These are phyloP conservation scores for Drosophila arizonae DNA, from an alignment of 1,140 invertebrate species.

Conservation along the genomic window DNA sequence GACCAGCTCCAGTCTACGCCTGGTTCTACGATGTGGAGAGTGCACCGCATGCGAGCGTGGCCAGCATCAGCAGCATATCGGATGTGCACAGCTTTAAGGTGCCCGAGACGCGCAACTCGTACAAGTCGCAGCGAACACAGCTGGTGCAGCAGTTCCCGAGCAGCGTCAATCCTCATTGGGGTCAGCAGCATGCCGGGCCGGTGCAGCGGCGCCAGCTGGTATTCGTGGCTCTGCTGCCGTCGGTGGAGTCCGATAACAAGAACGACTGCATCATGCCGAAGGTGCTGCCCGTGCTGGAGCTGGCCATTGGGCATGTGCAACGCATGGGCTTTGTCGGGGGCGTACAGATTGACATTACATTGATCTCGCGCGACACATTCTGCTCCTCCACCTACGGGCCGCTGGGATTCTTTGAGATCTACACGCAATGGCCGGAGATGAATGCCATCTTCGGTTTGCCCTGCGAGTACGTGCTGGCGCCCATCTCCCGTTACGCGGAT, in stretches of 20 bases:
- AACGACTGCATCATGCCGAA: slow-evolving; percentile 85
- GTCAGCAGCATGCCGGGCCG: slow-evolving; percentile 19
- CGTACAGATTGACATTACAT: slow-evolving; percentile 87
- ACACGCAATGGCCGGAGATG: slow-evolving; percentile 83
- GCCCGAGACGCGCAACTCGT: slow-evolving; percentile 62
- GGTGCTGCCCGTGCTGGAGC: slow-evolving; percentile 88
- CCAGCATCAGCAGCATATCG: slow-evolving; percentile 41
- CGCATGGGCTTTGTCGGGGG: slow-evolving; percentile 85
- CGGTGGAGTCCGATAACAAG: slow-evolving; percentile 70
- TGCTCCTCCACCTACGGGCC: slow-evolving; percentile 91
- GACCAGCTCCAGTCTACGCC: slow-evolving; percentile 30
- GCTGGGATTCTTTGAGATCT: slow-evolving; percentile 91
- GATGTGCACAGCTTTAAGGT: slow-evolving; percentile 71
- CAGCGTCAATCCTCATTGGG: background rate
- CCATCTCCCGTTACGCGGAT: slow-evolving; percentile 93
- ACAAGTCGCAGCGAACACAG: slow-evolving; percentile 64
- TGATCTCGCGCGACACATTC: slow-evolving; percentile 89
- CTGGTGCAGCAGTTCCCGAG: slow-evolving; percentile 66
- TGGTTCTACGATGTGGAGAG: slow-evolving; percentile 62
- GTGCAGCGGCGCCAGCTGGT: slow-evolving; percentile 56
- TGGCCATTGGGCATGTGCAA: slow-evolving; percentile 88
- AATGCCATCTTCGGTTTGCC: slow-evolving; percentile 95
- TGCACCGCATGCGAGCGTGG: slow-evolving; percentile 29
- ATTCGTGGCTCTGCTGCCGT: slow-evolving; percentile 67
- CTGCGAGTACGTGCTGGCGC: slow-evolving; percentile 95